Conservation (phyloP, 2,113 vertebrate species). For the Pseudois nayaur region DNA sequence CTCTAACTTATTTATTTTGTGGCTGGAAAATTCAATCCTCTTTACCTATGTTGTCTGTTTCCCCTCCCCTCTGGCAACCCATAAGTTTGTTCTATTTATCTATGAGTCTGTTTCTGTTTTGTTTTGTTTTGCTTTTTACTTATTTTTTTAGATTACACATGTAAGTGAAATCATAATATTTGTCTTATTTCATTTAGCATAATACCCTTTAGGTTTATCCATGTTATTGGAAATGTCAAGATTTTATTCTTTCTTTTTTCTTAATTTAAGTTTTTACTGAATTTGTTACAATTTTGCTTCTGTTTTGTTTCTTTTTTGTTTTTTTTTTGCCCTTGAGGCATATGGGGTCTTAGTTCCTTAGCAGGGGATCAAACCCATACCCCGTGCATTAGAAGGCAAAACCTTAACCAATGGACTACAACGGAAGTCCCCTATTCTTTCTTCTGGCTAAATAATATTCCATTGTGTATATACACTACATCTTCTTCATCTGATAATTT, state of each 20-base stretch:
- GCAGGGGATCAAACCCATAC: neutral
- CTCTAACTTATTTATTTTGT: neutral
- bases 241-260: neutral
- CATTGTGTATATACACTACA: neutral
- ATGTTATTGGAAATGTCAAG: neutral
- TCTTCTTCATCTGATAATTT: neutral
- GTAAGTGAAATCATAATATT: neutral
- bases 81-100: neutral
- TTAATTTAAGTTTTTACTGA: neutral
- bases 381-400: neutral
- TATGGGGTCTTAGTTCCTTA: neutral
- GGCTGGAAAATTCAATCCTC: neutral
- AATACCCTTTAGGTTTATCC: neutral
- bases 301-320: neutral
- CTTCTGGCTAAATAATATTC: neutral
- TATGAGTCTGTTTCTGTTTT: neutral
- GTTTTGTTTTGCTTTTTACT: accelerated
- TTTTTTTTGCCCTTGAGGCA: neutral
- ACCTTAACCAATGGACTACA: neutral
- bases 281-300: neutral
- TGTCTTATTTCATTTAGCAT: neutral
- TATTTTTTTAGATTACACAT: neutral
- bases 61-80: neutral
- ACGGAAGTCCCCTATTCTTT: neutral
- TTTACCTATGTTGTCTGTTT: neutral